Evolutionary conservation across 2,113 vertebrate species (phyloP).

Genomic region (Oxygymnocypris stewartii): DNA sequence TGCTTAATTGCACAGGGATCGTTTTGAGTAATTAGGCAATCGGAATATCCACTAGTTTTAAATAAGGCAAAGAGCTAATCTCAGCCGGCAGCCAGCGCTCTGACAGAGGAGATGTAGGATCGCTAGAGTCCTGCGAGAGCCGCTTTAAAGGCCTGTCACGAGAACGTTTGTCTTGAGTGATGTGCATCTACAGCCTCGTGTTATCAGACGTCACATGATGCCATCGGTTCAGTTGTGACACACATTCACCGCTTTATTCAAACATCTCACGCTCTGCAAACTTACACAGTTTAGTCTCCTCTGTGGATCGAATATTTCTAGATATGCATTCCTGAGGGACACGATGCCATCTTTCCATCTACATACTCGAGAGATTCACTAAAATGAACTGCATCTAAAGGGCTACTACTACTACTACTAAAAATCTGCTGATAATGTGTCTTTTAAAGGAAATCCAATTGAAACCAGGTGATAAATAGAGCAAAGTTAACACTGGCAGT

Average conservation of each 20-base stretch:
- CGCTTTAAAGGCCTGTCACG: conserved; percentile 34
- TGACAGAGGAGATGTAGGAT: conserved; percentile 49
- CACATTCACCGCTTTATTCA: conserved; percentile 9
- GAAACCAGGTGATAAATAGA: neutral
- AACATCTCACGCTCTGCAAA: neutral
- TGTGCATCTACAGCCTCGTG: conserved; percentile 29
- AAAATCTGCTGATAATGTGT: neutral
- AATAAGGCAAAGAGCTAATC: conserved; percentile 56
- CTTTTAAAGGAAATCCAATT: neutral
- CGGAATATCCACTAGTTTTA: conserved; percentile 57
- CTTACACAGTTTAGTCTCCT: neutral
- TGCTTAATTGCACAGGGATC: conserved; percentile 55
- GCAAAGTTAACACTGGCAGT: neutral
- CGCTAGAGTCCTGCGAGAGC: conserved; percentile 8
- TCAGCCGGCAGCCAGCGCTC: conserved; percentile 48
- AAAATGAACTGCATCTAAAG: neutral
- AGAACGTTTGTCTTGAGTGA: conserved; percentile 42
- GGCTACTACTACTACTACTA: too few species aligned
- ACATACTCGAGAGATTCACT: neutral
- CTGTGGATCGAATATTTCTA: neutral
- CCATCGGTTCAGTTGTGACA: conserved; percentile 24
- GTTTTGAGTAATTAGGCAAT: conserved; percentile 62
- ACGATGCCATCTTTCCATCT: neutral
- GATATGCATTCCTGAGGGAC: conserved; percentile 10
- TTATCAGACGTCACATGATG: conserved; percentile 43